Base-by-base conservation (phyloP, 2,888 invertebrate species). In the Drosophila ezoana region DNA sequence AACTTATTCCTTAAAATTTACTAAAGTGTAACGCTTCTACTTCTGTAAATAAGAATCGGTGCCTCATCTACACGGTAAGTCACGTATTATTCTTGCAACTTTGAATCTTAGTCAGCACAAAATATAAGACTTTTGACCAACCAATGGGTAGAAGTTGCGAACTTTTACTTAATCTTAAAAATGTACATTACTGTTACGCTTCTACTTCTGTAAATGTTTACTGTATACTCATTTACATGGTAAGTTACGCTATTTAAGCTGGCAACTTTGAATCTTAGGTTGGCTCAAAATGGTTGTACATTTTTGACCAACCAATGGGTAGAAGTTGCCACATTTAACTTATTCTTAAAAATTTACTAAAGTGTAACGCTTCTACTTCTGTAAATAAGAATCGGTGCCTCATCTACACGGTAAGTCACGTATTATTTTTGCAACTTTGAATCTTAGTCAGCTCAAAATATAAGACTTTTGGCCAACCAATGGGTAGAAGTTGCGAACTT, bases 201-300 rank as follows among this genome's bases (percentile, higher is more conserved):
- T 58, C 53, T 54, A 49, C 35, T 65, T 56, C 41, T 41, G 57
- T 35, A 38, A 66, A n/a, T n/a, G n/a, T n/a, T n/a, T n/a, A n/a
- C n/a, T n/a, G n/a, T n/a, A 52, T 48, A 18, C 37, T 20, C 20
- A 59, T 49, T n/a, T 9, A 35, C 87, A 84, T 49, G 78, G 79
- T 86, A 83, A 86, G 73, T 78, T 43, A 32, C 72, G 76, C 47
- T 79, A 4, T 18, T 86, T n/a, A n/a, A n/a, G n/a, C 18, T 88
- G 16, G 85, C 87, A 89, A 79, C 78, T 33, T 41, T 87, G 62
- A 89, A 88, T 89, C 87, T 89, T 87, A 88, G n/a, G 63, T 80
- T 69, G 57, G 59, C 35, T 64, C 65, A 84, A 62, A 76, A 61
- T 28, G n/a, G n/a, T n/a, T n/a, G n/a, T n/a, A n/a, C n/a, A 2